Conservation (phyloP, 2,888 invertebrate genomes). For the Ennomos quercinarius region DNA sequence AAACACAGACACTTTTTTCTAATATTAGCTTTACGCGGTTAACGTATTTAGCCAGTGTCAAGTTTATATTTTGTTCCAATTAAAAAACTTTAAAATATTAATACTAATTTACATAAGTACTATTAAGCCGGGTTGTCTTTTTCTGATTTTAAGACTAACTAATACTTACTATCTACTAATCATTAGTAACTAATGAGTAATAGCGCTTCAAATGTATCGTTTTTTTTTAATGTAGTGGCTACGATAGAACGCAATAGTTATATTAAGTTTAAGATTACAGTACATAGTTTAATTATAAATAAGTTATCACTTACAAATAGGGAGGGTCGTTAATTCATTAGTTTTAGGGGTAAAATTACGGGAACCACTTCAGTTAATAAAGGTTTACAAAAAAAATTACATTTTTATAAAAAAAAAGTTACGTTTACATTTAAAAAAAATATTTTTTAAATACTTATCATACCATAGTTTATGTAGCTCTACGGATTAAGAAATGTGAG, state of each 20-base stretch:
- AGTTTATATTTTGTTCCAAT: no score
- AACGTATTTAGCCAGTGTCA: no score
- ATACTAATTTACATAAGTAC: slow-evolving; percentile 41
- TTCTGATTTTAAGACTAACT: background rate
- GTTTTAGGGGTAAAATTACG: no score
- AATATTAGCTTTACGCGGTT: slow-evolving; percentile 26
- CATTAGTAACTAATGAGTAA: background rate
- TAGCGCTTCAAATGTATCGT: background rate
- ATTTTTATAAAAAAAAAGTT: no score
- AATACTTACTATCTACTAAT: slow-evolving; percentile 1
- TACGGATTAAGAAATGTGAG: no score
- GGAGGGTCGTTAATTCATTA: no score
- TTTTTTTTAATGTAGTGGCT: slow-evolving; percentile 4
- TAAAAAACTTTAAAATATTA: slow-evolving; percentile 71
- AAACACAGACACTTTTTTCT: slow-evolving; percentile 69
- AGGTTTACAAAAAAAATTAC: no score
- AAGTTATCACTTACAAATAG: slow-evolving; percentile 48
- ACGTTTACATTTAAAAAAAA: no score
- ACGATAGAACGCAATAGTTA: slow-evolving; percentile 2
- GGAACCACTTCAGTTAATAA: no score
- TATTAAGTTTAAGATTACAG: background rate
- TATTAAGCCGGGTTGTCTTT: slow-evolving; percentile 37
- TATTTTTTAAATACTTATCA: no score
- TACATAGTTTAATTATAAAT: slow-evolving; percentile 39
- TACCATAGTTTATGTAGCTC: no score